Conservation (phyloP, 2,797 vertebrate species). For the Buceros bicornis region DNA sequence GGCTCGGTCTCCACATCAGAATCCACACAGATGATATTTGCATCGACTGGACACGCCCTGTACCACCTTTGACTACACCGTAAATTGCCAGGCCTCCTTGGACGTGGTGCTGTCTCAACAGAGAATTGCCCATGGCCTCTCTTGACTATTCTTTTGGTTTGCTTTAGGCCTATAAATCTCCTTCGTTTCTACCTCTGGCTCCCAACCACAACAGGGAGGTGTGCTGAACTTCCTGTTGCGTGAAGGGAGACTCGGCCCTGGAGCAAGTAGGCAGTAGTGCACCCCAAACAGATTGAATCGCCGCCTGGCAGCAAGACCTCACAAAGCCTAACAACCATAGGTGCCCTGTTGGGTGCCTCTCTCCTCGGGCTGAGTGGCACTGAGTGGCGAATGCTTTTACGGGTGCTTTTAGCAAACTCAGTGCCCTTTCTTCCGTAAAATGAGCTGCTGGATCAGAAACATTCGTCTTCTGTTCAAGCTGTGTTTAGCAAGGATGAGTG, state of each 20-base stretch:
- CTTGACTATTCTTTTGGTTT: neutral
- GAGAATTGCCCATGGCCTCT: neutral
- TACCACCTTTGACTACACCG: neutral
- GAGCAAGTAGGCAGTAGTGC: neutral
- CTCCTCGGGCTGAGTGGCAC: neutral
- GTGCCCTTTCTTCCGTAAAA: neutral
- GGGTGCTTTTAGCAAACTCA: neutral
- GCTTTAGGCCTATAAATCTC: neutral
- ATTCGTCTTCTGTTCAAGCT: neutral
- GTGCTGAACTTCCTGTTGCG: neutral
- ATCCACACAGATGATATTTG: neutral
- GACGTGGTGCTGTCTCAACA: neutral
- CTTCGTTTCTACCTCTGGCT: neutral
- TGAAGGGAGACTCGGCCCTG: neutral
- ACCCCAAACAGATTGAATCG: neutral
- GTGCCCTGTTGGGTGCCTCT: neutral
- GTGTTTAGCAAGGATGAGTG: neutral
- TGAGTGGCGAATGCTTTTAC: neutral
- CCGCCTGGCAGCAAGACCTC: neutral
- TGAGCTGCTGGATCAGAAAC: neutral
- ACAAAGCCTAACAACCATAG: neutral
- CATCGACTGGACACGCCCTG: too few relatives aligned
- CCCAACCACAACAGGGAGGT: accelerated
- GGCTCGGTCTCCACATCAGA: neutral
- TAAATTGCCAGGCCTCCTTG: neutral